Base-by-base conservation (phyloP, 2,113 vertebrate species). In the Saccopteryx leptura region DNA sequence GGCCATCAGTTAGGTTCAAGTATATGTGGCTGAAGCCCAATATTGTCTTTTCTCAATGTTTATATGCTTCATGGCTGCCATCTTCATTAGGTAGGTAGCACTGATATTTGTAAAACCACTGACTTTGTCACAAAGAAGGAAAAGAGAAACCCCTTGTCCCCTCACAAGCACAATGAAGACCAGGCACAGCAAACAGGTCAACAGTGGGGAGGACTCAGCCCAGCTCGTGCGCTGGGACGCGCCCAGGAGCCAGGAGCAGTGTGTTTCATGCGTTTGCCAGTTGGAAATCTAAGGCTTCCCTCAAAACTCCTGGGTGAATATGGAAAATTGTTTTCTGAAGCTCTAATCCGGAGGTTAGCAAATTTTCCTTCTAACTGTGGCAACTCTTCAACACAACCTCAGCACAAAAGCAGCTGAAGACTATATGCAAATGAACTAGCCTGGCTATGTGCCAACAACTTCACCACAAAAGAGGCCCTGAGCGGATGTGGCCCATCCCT, bases 201-300 rank as follows among this genome's bases (percentile, higher is more conserved):
- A 28, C 24, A 79, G 69, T 13, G 39, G 10, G 21, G 17, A 1
- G 0, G 5, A 80, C 46, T 21, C 13, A 46, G n/a, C 56, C 19
- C 75, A n/a, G 52, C 50, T 17, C 21, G 5, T 0, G 11, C 3
- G 2, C 26, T 2, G 23, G 23, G 26, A 23, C 3, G 9, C 5
- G 76, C 3, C 23, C 7, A 28, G 17, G 54, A 48, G 23, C 2
- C 9, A 12, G 31, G 13, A 66, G 19, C 18, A 74, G 58, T 48
- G 1, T 17, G 15, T 23, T 84, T 21, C 31, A 13, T 1, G 48
- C 6, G 26, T 58, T 15, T 79, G 56, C 33, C 9, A 33, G 52
- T 6, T 60, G 82, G 28, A 85, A 86, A n/a, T 10, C 23, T 0
- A 52, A 11, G 6, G 23, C 75, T 63, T 54, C 12, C 23, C n/a